Evolutionary conservation across 1,140 invertebrate species (phyloP).

Genomic region (Oscheius sp.): DNA sequence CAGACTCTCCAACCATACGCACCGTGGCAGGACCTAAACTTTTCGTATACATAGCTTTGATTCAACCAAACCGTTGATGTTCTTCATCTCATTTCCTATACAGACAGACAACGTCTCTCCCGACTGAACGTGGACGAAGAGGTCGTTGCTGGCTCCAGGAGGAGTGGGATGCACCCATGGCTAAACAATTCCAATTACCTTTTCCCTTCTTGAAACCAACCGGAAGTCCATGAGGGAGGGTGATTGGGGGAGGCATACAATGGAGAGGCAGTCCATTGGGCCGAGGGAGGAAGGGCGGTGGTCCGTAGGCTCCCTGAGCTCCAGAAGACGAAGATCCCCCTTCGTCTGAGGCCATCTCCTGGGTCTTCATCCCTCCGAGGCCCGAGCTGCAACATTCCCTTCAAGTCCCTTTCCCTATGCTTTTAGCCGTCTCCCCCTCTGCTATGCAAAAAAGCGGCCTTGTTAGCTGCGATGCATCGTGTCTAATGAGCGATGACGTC

Average conservation of each 20-base stretch:
- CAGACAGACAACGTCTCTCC: constrained; percentile 48
- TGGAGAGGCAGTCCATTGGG: constrained; percentile 5
- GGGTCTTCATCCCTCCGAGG: constrained; percentile 45
- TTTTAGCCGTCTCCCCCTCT: not conserved
- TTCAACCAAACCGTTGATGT: constrained; percentile 45
- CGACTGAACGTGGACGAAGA: constrained; percentile 55
- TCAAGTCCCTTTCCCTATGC: not conserved
- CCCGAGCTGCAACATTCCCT: constrained; percentile 48
- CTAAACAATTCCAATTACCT: constrained; percentile 15
- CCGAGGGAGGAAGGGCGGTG: constrained; percentile 1
- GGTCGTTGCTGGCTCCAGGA: constrained; percentile 42
- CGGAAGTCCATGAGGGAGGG: constrained; percentile 20
- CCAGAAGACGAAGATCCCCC: constrained; percentile 48
- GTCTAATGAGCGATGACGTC: not conserved
- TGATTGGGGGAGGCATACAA: constrained; percentile 3
- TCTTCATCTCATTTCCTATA: constrained; percentile 53
- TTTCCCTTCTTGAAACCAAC: constrained; percentile 15
- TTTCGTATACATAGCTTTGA: not conserved
- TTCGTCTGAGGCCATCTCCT: constrained; percentile 29
- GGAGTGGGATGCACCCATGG: constrained; percentile 39
- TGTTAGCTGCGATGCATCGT: too few relatives aligned
- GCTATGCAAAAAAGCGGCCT: too few relatives aligned
- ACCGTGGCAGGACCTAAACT: constrained; percentile 54
- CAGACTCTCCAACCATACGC: constrained; percentile 52
- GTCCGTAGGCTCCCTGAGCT: not conserved